Percentiles rank a stretch among this genome's conserved stretches.
Conservation (phyloP, 1,140 invertebrate genomes). For the Reticulitermes speratus region DNA sequence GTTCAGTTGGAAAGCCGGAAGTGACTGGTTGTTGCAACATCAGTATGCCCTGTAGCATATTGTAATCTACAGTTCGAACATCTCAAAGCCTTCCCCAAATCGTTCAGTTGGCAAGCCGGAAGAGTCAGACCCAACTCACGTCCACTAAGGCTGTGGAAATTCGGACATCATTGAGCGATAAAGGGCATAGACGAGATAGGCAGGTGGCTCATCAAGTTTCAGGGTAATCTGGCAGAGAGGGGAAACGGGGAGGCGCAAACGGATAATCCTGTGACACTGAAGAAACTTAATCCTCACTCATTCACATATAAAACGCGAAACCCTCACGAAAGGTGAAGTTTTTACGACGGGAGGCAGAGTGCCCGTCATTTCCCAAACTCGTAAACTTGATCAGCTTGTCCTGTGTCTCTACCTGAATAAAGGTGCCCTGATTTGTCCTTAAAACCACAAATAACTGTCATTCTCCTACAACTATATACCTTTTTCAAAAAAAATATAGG, state of each 20-base stretch:
- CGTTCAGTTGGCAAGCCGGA: too few relatives aligned
- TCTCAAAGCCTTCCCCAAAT: too few relatives aligned
- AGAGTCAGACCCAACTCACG: too few relatives aligned
- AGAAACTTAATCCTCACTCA: background rate
- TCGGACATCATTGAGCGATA: too few relatives aligned
- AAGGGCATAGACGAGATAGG: background rate
- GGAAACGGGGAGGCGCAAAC: background rate
- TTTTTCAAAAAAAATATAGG: background rate
- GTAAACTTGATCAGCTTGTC: slow-evolving; percentile 8
- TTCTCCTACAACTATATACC: background rate
- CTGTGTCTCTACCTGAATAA: background rate
- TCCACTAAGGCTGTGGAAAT: too few relatives aligned
- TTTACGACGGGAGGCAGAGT: background rate
- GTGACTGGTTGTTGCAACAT: too few relatives aligned
- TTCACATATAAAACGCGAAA: background rate
- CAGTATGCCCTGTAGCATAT: too few relatives aligned
- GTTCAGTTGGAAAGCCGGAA: too few relatives aligned
- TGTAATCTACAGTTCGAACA: too few relatives aligned
- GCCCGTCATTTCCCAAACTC: background rate
- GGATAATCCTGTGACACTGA: background rate
- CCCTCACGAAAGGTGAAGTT: background rate
- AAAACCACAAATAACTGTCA: background rate
- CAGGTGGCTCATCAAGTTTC: too few relatives aligned
- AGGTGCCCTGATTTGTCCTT: background rate
- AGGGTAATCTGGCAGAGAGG: too few relatives aligned